phyloP scores from a whole-genome alignment of 2,888 invertebrate species.

The Calephelis perditalis region DNA sequence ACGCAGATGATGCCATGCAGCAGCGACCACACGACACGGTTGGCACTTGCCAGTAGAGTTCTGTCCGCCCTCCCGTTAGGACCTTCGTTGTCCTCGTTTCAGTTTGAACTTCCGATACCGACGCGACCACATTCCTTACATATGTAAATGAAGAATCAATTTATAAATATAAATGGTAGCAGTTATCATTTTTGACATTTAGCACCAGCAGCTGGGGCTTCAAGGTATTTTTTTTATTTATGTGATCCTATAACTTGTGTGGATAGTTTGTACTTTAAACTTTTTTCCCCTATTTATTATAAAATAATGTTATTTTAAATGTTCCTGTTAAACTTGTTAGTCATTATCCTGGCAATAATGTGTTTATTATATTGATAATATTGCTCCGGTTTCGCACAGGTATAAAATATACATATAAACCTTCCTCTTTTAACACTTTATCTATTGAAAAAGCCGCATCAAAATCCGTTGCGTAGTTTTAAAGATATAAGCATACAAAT shows the following conservation, averaged over 20 bases:
- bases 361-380: too few species aligned
- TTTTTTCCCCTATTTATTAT: not conserved
- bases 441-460: too few species aligned
- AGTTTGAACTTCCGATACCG: slow-evolving; percentile 30
- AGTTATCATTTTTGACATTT: slow-evolving; percentile 13
- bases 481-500: too few species aligned
- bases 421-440: too few species aligned
- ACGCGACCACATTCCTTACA: slow-evolving; percentile 41
- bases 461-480: too few species aligned
- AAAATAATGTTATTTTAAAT: too few species aligned
- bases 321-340: too few species aligned
- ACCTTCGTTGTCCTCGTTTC: slow-evolving; percentile 36
- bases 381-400: too few species aligned
- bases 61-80: slow-evolving; percentile 50
- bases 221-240: slow-evolving; percentile 35
- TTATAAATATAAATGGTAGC: slow-evolving; percentile 43
- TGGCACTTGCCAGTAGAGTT: slow-evolving; percentile 49
- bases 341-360: too few species aligned
- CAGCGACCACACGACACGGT: slow-evolving; percentile 22
- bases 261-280: not conserved
- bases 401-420: too few species aligned
- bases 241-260: not conserved
- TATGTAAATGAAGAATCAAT: slow-evolving; percentile 22
- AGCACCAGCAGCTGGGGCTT: slow-evolving; percentile 14
- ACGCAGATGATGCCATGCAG: slow-evolving; percentile 63